Evolutionary conservation across 2,797 vertebrate species (phyloP), one percentile per base, ranked within the genome.

Genomic region (Poeciliopsis turneri): DNA sequence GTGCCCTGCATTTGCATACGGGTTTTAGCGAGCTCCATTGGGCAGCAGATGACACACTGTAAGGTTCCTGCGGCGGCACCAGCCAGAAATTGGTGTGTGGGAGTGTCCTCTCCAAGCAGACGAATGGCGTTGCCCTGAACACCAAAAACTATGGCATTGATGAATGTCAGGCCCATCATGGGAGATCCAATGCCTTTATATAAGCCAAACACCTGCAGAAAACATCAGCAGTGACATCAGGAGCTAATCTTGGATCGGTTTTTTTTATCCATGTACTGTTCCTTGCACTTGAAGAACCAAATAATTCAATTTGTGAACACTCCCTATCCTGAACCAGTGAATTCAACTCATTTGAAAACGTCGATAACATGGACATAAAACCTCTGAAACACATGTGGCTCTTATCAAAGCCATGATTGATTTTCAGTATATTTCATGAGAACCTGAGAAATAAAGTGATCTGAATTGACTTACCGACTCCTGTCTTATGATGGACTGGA

Each of bases 161-260:
- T 99, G 93, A 99, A 99, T 0, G 98, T 98, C 5, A 99, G 96
- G 79, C 98, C 98, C 97, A 99, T 98, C 97, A 99, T 99, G 11
- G 98, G 98, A 2, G 98, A 99, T 66, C 98, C 98, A 47, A 99
- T 97, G 66, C 98, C 98, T 96, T 98, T 99, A 89, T 98, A 99
- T 78, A 99, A 96, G 76, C 98, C 98, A 83, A 96, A 89, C 75
- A 96, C 84, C 98, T 99, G 90, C 68, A 77, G 70, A 75, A 76
- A 77, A 47, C 28, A 47, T 18, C n/a, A 28, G 11, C 43, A 73
- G 79, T 36, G 41, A 74, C 39, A 47, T 25, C 2, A 36, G 33
- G 16, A 36, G 16, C 16, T 64, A 64, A 69, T 7, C 66, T 43
- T 41, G 66, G 20, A 41, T 12, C 10, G 1, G 43, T 13, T 2